Percentiles rank a stretch among this genome's conserved stretches.
Evolutionary conservation across 2,797 vertebrate species (phyloP).

Genomic region (Onychomys arenicola): DNA sequence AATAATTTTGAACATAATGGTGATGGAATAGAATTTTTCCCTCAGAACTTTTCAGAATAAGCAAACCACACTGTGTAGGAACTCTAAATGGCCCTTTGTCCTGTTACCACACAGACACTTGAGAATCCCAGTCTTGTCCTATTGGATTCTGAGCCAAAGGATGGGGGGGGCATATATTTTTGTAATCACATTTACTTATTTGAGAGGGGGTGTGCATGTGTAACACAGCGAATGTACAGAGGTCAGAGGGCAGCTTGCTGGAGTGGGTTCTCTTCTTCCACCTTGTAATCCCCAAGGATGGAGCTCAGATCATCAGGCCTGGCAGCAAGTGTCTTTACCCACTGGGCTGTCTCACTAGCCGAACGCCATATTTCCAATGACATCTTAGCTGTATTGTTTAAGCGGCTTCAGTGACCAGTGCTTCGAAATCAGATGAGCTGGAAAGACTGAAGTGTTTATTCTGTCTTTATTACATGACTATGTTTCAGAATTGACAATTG

Average conservation of each 20-base stretch:
- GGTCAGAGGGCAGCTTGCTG: neutral
- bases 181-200: neutral
- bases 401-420: neutral
- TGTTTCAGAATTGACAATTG: constrained; percentile 32
- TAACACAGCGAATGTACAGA: neutral
- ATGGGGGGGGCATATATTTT: neutral
- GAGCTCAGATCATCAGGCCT: neutral
- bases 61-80: neutral
- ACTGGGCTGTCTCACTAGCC: neutral
- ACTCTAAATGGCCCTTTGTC: neutral
- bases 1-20: constrained; percentile 21
- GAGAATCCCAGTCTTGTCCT: neutral
- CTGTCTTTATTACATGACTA: constrained; percentile 16
- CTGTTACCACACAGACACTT: neutral
- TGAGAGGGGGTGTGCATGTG: too few relatives aligned
- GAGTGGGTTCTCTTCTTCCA: neutral
- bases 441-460: constrained; percentile 1
- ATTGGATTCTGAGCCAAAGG: neutral
- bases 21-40: constrained; percentile 33
- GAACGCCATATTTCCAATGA: neutral
- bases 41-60: constrained; percentile 45
- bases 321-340: neutral
- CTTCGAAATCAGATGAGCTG: constrained; percentile 31
- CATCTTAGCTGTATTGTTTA: neutral
- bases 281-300: too few relatives aligned